phyloP scores from a whole-genome alignment of 2,113 vertebrate genomes.

The Rhinichthys klamathensis region DNA sequence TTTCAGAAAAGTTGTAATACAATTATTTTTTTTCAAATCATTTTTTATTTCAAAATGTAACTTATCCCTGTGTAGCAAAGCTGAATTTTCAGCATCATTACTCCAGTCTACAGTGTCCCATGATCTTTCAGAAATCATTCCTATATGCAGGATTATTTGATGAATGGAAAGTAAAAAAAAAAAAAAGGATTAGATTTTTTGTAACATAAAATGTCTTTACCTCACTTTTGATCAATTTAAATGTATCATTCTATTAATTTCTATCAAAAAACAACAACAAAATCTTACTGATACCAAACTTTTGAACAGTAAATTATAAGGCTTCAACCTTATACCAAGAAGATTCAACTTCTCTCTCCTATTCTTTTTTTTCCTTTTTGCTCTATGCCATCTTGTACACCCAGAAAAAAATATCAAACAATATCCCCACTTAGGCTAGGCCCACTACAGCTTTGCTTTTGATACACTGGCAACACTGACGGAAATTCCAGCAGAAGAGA shows the following conservation, averaged over 20 bases:
- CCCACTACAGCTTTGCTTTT: not conserved
- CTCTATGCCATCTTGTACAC: not conserved
- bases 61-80: not conserved
- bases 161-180: not conserved
- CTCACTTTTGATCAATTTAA: not conserved
- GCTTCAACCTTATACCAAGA: no score
- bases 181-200: not conserved
- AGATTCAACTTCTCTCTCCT: not conserved
- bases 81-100: not conserved
- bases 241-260: not conserved
- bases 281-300: no score
- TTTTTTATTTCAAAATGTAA: not conserved
- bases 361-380: not conserved
- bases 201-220: not conserved
- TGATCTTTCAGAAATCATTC: not conserved
- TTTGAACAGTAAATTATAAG: no score
- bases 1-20: no score
- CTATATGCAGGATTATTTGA: not conserved
- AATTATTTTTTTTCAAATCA: no score
- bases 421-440: not conserved
- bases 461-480: not conserved
- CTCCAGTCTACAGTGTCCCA: not conserved
- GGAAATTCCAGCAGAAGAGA: not conserved
- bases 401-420: not conserved
- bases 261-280: no score